Base-by-base conservation (phyloP, 2,113 vertebrate genomes). In the Pachyramphus minor region DNA sequence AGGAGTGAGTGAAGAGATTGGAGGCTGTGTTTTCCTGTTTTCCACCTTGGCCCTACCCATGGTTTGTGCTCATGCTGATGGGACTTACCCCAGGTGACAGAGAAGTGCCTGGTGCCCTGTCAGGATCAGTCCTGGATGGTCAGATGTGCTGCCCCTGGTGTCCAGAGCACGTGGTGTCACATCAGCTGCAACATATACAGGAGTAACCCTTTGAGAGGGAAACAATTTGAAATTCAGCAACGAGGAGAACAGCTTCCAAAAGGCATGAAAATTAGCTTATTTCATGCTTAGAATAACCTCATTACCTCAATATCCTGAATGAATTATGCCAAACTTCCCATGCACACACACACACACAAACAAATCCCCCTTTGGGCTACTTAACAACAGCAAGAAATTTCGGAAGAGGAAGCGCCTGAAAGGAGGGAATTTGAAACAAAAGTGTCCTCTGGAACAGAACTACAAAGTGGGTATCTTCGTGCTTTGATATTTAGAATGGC, bases 231-330 rank as follows among this genome's bases (percentile, higher is more conserved):
- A 72, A 89, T 56, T 14, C 90, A 49, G 17, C 33, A 15, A 95
- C 81, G 3, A 22, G 42, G 42, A 95, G 67, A 87, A 75, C 1
- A 2, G 74, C 71, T 82, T 89, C 69, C 56, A 72, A 64, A 72
- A 90, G 39, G 91, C 84, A 8, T 94, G 91, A 84, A 92, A 95
- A 94, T 91, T 13, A 84, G 52, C 74, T 89, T 1, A 11, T 95
- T 92, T 96, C 77, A 94, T 78, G 94, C 91, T 95, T 84, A 95
- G 58, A 94, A 94, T 91, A 95, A 93, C 94, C 81, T 76, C 87
- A 84, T 96, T 91, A 94, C 52, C 35, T 74, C 81, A 87, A 87
- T 89, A 89, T 96, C 81, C 81, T 73, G 66, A 73, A 64, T 87
- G 69, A 87, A 96, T 95, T 85, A 82, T 56, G 45, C 28, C 74